Conservation (phyloP, 30 jellyfish, hydroid and myxozoan genomes). For the Catostylus mosaicus region DNA sequence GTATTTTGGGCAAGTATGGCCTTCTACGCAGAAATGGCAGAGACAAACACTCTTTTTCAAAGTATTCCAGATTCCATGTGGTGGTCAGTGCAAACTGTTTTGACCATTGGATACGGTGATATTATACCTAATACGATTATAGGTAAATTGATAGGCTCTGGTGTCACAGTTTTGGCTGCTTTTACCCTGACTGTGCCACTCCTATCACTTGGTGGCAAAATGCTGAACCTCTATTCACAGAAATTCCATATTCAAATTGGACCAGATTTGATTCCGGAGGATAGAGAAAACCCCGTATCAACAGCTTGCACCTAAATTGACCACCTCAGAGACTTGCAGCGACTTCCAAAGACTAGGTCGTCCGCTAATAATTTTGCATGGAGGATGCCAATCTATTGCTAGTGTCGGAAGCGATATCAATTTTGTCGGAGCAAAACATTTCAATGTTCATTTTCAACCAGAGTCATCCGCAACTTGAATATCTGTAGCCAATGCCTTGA, state of each 20-base stretch:
- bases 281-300: background rate
- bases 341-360: too few species aligned
- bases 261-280: slow-evolving; percentile 24
- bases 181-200: slow-evolving; percentile 66
- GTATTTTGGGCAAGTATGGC: slow-evolving; percentile 66
- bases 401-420: too few species aligned
- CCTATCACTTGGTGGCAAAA: slow-evolving; percentile 74
- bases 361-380: too few species aligned
- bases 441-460: too few species aligned
- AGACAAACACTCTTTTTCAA: slow-evolving; percentile 33
- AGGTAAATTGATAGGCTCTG: slow-evolving; percentile 76
- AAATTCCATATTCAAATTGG: slow-evolving; percentile 41
- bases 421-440: too few species aligned
- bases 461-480: too few species aligned
- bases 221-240: slow-evolving; percentile 61
- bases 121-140: slow-evolving; percentile 55
- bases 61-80: slow-evolving; percentile 84
- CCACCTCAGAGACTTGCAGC: too few species aligned
- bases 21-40: slow-evolving; percentile 62
- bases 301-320: too few species aligned
- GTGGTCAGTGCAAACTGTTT: slow-evolving; percentile 89
- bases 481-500: too few species aligned
- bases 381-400: too few species aligned
- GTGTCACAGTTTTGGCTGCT: slow-evolving; percentile 71
- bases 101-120: slow-evolving; percentile 85